phyloP scores from a whole-genome alignment of 2,797 vertebrate genomes.

The Centropyge bicolor region DNA sequence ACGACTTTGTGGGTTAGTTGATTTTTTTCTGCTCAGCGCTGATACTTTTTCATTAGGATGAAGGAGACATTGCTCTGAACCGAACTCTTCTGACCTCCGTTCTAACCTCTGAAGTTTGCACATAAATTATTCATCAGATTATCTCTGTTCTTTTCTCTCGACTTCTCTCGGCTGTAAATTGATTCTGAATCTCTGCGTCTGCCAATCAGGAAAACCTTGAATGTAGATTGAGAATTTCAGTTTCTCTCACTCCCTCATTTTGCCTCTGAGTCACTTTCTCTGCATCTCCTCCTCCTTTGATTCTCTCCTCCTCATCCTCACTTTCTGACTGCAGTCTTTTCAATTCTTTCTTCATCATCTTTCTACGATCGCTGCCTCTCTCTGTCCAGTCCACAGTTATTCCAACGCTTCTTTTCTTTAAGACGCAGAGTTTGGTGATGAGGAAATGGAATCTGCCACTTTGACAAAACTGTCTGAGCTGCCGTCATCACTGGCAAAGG shows the following conservation, averaged over 20 bases:
- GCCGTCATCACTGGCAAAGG: not conserved
- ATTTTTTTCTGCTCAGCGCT: not conserved
- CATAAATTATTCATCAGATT: conserved; percentile 3
- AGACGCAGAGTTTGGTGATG: not conserved
- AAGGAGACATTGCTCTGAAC: not conserved
- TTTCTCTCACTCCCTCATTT: not conserved
- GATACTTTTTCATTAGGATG: not conserved
- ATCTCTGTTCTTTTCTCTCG: not conserved
- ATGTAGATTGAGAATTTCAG: conserved; percentile 10
- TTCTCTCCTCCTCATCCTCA: not conserved
- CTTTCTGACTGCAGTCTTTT: not conserved
- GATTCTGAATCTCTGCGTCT: not conserved
- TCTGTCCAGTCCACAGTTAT: not conserved
- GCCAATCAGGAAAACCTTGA: conserved; percentile 1
- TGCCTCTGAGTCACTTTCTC: not conserved
- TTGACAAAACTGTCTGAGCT: not conserved
- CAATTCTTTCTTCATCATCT: not conserved
- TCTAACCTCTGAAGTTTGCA: not conserved
- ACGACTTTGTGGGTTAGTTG: not conserved
- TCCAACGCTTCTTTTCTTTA: not conserved
- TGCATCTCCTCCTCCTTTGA: not conserved
- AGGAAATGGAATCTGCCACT: conserved; percentile 11
- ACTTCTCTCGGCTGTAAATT: conserved; percentile 10
- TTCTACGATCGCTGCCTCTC: not conserved
- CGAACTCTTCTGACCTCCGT: not conserved